Conservation (phyloP, 2,113 vertebrate species). For the Panthera tigris region DNA sequence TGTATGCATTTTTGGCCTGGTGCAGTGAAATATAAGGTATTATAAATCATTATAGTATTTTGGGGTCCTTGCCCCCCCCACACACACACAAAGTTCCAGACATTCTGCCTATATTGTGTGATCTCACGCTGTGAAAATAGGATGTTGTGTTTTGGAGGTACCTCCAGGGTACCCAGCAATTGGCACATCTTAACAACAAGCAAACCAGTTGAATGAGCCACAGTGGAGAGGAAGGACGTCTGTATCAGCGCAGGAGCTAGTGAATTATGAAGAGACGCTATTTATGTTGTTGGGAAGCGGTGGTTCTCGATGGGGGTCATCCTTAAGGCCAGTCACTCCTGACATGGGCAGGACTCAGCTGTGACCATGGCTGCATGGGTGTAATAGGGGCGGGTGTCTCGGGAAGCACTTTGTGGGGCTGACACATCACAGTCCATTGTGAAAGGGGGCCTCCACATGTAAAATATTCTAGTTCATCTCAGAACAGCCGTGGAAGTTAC, state of each 20-base stretch:
- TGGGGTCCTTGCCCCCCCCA: background rate
- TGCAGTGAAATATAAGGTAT: constrained; percentile 49
- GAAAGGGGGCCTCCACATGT: background rate
- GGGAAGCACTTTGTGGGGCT: background rate
- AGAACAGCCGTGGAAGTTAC: background rate
- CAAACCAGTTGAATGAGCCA: constrained; percentile 6
- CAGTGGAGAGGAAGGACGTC: background rate
- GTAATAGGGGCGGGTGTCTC: background rate
- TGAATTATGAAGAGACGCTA: background rate
- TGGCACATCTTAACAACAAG: constrained; percentile 29
- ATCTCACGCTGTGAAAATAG: constrained; percentile 48
- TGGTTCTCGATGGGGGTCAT: background rate
- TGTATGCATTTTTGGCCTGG: background rate
- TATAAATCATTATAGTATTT: constrained; percentile 61
- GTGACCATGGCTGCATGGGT: fast-evolving
- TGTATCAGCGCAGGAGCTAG: background rate
- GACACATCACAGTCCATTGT: background rate
- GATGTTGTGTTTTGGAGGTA: constrained; percentile 13
- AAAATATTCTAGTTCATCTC: background rate
- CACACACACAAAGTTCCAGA: constrained; percentile 20
- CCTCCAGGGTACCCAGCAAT: constrained; percentile 30
- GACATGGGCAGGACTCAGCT: background rate
- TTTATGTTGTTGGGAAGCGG: background rate
- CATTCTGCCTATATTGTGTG: constrained; percentile 14
- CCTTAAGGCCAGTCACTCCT: background rate